Evolutionary conservation across 2,113 vertebrate species (phyloP), one percentile per base, ranked within the genome.

Genomic region (Pseudopodoces humilis): DNA sequence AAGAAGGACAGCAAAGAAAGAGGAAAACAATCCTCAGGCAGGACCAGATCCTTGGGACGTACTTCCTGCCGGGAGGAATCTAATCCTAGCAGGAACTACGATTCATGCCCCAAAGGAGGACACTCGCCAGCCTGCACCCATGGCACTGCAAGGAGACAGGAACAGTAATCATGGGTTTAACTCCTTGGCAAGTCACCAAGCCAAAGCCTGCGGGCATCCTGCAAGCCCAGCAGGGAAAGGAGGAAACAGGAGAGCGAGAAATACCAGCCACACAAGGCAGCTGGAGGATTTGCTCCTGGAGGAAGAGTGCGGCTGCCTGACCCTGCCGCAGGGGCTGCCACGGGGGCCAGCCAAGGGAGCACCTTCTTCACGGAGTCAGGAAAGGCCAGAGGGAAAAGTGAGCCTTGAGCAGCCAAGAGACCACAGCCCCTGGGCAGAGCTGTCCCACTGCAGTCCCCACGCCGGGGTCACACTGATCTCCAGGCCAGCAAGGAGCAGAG

Each of bases 201-300:
- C n/a, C 75, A 68, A 46, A 91, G 93, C 96, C 95, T 92, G 65
- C 2, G 6, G 93, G 87, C 84, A 91, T 39, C 46, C 56, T 89
- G 82, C 33, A 63, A 85, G 70, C 37, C 89, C 82, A 62, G 31
- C 67, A 84, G 87, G 52, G 77, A 95, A 94, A 95, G 95, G 69
- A 97, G 74, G 83, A 88, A 83, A 89, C 62, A 46, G 69, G 50
- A 86, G 87, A 92, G 75, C 91, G 7, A 94, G 94, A 97, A 95
- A 94, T 95, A 91, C 95, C 89, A 52, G 95, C 72, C 28, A 27
- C 1, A 19, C 86, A 7, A 78, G 86, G 47, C 39, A 53, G 25
- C 41, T 3, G 20, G 43, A 70, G 53, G 56, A 92, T 49, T 53
- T 15, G 33, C 68, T 88, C 0, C 2, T 3, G 62, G 53, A 71